Evolutionary conservation across 2,888 invertebrate species (phyloP).

Genomic region (Scaptomyza tumidula): DNA sequence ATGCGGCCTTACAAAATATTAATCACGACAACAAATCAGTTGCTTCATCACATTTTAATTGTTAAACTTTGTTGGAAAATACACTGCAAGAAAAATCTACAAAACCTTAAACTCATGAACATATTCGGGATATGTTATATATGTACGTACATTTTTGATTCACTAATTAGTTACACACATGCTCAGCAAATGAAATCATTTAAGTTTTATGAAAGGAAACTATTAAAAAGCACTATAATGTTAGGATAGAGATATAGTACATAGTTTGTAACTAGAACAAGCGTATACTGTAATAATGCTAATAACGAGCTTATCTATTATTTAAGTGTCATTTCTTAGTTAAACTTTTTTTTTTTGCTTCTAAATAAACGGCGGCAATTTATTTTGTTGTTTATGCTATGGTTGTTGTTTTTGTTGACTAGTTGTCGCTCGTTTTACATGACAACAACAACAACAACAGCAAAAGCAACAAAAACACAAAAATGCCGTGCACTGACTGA

Average conservation of each 20-base stretch:
- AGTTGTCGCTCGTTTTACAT: slow-evolving; percentile 16
- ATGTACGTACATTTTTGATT: too few relatives aligned
- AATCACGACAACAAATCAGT: too few relatives aligned
- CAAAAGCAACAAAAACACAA: slow-evolving; percentile 15
- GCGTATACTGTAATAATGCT: neutral
- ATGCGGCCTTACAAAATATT: slow-evolving; percentile 7
- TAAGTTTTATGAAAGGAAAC: too few relatives aligned
- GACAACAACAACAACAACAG: slow-evolving; percentile 9
- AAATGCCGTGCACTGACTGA: slow-evolving; percentile 36
- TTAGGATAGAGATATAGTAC: neutral
- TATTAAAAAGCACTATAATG: neutral
- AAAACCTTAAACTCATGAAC: too few relatives aligned
- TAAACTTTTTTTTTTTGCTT: slow-evolving; percentile 7
- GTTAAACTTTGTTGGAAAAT: slow-evolving; percentile 17
- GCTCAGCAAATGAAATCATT: neutral
- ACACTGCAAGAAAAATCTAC: neutral
- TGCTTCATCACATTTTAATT: slow-evolving; percentile 23
- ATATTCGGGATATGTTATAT: too few relatives aligned
- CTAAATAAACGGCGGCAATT: slow-evolving; percentile 28
- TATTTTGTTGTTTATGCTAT: slow-evolving; percentile 7
- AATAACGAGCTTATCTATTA: neutral
- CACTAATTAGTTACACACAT: neutral
- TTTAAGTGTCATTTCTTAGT: slow-evolving; percentile 9
- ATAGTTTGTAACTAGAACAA: neutral
- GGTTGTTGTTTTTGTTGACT: slow-evolving; percentile 16